Percentiles rank a stretch among this genome's conserved stretches.
Conservation (phyloP, 2,113 vertebrate genomes). For the Anarhynchus alexandrinus region DNA sequence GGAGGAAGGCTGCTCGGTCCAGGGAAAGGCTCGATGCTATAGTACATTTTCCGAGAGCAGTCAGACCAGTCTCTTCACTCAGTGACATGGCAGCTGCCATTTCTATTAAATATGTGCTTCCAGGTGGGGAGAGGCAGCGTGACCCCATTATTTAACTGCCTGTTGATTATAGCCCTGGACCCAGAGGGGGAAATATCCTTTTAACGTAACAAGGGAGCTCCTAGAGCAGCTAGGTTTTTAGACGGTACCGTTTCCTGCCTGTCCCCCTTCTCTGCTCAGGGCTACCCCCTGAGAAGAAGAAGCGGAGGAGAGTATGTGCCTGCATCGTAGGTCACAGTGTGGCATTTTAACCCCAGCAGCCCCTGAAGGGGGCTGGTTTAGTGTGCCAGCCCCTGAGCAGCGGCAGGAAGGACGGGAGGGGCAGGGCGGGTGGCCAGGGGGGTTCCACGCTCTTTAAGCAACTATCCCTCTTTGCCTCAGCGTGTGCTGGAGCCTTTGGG, state of each 20-base stretch:
- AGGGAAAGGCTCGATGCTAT: neutral
- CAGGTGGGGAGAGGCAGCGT: neutral
- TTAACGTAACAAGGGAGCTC: neutral
- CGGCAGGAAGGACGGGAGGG: neutral
- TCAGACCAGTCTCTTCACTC: neutral
- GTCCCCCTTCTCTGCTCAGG: neutral
- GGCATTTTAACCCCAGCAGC: neutral
- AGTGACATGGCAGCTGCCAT: neutral
- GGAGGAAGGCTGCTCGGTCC: neutral
- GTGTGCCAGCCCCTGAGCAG: neutral
- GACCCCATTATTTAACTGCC: neutral
- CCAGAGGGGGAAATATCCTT: neutral
- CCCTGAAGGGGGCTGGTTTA: neutral
- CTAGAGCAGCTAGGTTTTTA: neutral
- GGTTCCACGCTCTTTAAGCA: neutral
- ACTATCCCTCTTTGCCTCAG: neutral
- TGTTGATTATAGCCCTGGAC: neutral
- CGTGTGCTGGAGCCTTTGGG: fast-evolving
- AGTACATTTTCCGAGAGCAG: neutral
- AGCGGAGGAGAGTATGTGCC: neutral
- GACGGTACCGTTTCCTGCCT: neutral
- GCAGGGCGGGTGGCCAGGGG: neutral
- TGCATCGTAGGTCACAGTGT: neutral
- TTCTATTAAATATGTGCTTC: neutral
- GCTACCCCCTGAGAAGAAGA: neutral